Percentiles rank a stretch among this genome's conserved stretches.
Evolutionary conservation across 2,113 vertebrate genomes (phyloP).

Genomic region (Ivindomyrus marchei): DNA sequence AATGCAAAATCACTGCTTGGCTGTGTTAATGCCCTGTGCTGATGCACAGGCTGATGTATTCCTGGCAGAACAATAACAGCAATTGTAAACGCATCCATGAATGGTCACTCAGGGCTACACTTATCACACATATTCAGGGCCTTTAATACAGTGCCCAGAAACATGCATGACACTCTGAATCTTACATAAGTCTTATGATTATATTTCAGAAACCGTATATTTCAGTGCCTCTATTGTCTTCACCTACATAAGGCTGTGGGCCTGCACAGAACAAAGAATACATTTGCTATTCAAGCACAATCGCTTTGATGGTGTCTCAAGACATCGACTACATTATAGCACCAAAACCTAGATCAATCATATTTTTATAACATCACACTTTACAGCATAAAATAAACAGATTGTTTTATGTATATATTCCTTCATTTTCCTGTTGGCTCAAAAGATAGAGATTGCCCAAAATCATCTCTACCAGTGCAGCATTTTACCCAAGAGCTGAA

Average conservation of each 20-base stretch:
- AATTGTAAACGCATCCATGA: conserved; percentile 12
- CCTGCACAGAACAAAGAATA: neutral
- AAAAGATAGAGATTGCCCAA: neutral
- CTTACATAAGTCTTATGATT: neutral
- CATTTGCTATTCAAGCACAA: neutral
- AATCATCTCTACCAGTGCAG: neutral
- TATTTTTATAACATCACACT: neutral
- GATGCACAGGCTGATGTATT: conserved; percentile 2
- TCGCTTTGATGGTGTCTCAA: neutral
- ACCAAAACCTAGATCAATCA: neutral
- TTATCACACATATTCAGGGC: neutral
- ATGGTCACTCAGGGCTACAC: conserved; percentile 7
- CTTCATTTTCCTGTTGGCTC: neutral
- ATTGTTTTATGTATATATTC: neutral
- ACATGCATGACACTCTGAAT: neutral
- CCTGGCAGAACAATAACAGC: neutral
- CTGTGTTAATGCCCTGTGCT: conserved; percentile 1
- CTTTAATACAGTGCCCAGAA: neutral
- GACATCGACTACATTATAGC: neutral
- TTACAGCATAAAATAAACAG: neutral
- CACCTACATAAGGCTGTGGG: neutral
- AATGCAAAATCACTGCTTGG: conserved; percentile 3
- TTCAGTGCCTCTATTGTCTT: neutral
- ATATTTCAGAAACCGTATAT: neutral
- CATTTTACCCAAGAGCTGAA: neutral